Evolutionary conservation across 2,888 invertebrate species (phyloP).

Genomic region (Drosophila conformis): DNA sequence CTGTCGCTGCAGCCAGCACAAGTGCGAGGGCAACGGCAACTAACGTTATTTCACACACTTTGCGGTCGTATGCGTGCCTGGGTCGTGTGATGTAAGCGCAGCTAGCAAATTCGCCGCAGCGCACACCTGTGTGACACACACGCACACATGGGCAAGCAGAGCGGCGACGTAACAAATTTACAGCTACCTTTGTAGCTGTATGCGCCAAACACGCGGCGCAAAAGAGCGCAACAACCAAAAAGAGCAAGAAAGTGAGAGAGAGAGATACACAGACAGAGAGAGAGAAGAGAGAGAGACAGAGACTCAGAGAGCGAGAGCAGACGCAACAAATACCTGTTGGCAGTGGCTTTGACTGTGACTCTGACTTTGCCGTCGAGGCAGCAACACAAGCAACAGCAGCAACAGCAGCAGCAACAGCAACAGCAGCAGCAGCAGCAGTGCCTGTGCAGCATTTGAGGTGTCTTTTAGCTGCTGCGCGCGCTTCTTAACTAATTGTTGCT

Average conservation of each 20-base stretch:
- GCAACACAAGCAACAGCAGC: conserved; percentile 25
- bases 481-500: conserved; percentile 43
- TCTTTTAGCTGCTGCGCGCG: conserved; percentile 50
- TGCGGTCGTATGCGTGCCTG: conserved; percentile 19
- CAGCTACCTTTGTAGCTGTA: conserved; percentile 82
- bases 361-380: conserved; percentile 65
- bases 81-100: conserved; percentile 70
- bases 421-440: conserved; percentile 6
- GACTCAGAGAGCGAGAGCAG: conserved; percentile 12
- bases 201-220: conserved; percentile 53
- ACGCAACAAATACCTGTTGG: conserved; percentile 66
- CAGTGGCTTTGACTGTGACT: conserved; percentile 82
- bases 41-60: conserved; percentile 78
- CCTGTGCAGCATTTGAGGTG: conserved; percentile 13
- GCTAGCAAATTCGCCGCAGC: conserved; percentile 64
- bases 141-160: conserved; percentile 13
- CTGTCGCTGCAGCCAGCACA: conserved; percentile 24
- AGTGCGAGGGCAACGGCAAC: conserved; percentile 69
- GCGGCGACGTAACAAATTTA: conserved; percentile 83
- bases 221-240: conserved; percentile 7
- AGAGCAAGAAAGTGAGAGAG: conserved; percentile 6
- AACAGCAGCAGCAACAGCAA: background rate
- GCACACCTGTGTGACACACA: conserved; percentile 66
- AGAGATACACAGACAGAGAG: conserved; percentile 11
- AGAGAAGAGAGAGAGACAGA: conserved; percentile 17